phyloP scores from a whole-genome alignment of 2,797 vertebrate genomes.

The Myotis pilosus region DNA sequence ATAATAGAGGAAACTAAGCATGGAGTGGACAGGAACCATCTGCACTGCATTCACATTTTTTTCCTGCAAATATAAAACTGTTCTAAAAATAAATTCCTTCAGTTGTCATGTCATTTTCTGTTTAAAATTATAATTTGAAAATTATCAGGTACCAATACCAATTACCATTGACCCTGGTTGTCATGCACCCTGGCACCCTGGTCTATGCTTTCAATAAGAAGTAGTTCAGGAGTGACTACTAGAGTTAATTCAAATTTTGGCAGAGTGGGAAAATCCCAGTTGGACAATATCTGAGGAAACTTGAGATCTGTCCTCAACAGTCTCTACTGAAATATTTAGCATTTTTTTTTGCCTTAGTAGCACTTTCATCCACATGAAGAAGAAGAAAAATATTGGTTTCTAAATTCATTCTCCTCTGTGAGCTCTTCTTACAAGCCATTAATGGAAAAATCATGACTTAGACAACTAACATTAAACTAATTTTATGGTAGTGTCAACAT shows the following conservation, averaged over 20 bases:
- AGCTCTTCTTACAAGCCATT: neutral
- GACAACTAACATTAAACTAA: neutral
- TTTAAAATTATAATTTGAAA: neutral
- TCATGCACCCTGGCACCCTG: neutral
- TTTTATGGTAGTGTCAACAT: neutral
- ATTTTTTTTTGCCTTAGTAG: neutral
- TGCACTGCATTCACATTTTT: neutral
- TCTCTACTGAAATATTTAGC: neutral
- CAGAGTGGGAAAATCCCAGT: neutral
- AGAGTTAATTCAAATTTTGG: neutral
- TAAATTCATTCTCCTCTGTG: neutral
- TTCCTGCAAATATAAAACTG: neutral
- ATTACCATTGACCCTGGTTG: neutral
- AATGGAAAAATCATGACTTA: neutral
- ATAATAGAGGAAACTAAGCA: neutral
- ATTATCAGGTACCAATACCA: neutral
- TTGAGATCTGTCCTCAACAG: neutral
- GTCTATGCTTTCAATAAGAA: neutral
- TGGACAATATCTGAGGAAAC: neutral
- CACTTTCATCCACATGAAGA: neutral
- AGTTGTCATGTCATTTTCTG: neutral
- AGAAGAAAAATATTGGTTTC: neutral
- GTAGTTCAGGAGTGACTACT: neutral
- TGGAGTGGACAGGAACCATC: neutral
- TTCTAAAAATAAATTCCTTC: neutral